These are phyloP conservation scores for Atrina japonica DNA, from an alignment of 2,888 invertebrate genomes.

Conservation along the genomic window DNA sequence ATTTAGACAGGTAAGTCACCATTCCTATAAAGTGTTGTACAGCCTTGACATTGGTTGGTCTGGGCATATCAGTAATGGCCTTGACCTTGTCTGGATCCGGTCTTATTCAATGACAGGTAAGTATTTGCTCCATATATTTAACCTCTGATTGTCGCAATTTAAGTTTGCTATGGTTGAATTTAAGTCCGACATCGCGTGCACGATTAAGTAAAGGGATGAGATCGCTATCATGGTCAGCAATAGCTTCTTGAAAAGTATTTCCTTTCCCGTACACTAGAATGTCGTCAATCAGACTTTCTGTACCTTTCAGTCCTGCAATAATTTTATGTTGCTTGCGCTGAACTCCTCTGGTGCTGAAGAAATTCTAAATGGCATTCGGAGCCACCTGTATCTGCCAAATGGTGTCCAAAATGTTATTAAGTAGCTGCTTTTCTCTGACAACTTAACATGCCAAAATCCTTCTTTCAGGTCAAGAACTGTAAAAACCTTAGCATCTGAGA, in stretches of 20 bases:
- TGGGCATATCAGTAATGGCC: slow-evolving; percentile 22
- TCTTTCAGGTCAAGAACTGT: slow-evolving; percentile 44
- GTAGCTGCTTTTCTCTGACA: slow-evolving; percentile 41
- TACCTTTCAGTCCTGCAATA: slow-evolving; percentile 18
- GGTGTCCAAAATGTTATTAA: slow-evolving; percentile 56
- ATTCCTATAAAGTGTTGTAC: slow-evolving; percentile 43
- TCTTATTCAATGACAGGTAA: slow-evolving; percentile 7
- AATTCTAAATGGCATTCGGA: slow-evolving; percentile 18
- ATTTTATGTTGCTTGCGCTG: slow-evolving; percentile 26
- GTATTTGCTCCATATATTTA: slow-evolving; percentile 15
- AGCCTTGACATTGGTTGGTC: slow-evolving; percentile 17
- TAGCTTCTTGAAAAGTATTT: no score
- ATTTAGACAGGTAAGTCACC: slow-evolving; percentile 47
- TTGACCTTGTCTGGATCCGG: slow-evolving; percentile 27
- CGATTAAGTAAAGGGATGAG: background rate
- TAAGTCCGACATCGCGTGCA: slow-evolving; percentile 13
- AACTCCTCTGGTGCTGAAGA: slow-evolving; percentile 21
- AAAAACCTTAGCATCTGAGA: slow-evolving; percentile 55
- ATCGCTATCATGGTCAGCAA: background rate
- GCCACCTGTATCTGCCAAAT: slow-evolving; percentile 51
- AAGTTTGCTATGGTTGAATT: slow-evolving; percentile 20
- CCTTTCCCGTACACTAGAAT: no score
- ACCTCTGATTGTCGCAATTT: slow-evolving; percentile 15
- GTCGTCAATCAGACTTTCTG: slow-evolving; percentile 22
- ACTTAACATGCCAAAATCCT: slow-evolving; percentile 46